A percentile compares a stretch with the other conserved stretches of the same genome.
These are phyloP conservation scores for Epinephelus moara DNA, from an alignment of 2,113 vertebrate genomes.

Conservation along the genomic window DNA sequence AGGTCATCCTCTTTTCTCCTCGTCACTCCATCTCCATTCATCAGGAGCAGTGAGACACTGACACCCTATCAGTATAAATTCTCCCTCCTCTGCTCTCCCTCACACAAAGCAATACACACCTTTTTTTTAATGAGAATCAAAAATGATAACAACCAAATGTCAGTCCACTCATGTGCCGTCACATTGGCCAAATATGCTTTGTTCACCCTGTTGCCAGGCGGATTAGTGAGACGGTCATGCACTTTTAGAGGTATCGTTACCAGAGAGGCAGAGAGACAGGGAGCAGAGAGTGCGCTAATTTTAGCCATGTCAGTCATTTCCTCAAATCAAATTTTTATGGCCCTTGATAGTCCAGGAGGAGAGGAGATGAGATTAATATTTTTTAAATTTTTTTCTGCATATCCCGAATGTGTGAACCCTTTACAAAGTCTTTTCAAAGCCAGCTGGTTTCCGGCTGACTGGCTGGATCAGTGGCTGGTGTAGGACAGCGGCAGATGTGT, in stretches of 20 bases:
- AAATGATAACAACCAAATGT: slow-evolving; percentile 7
- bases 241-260: slow-evolving; percentile 34
- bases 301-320: slow-evolving; percentile 27
- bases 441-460: slow-evolving; percentile 63
- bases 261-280: slow-evolving; percentile 6
- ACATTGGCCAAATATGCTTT: slow-evolving; percentile 13
- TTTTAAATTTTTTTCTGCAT: slow-evolving; percentile 21
- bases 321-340: slow-evolving; percentile 19
- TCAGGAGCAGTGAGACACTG: not conserved
- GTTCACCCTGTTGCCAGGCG: not conserved
- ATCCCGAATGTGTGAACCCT: slow-evolving; percentile 9
- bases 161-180: not conserved
- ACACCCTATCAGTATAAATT: not conserved
- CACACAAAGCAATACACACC: not conserved
- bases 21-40: not conserved
- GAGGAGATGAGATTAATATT: not conserved
- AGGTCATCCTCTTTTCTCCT: slow-evolving; percentile 3
- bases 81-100: not conserved
- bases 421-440: slow-evolving; percentile 38
- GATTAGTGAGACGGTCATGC: slow-evolving; percentile 45
- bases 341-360: not conserved
- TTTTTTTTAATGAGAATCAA: slow-evolving; percentile 6
- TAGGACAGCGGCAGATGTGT: slow-evolving; percentile 68
- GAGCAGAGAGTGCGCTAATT: slow-evolving; percentile 31
- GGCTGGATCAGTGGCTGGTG: slow-evolving; percentile 70